These are phyloP conservation scores for Cheilosia pagana DNA, from an alignment of 2,888 invertebrate genomes.

Conservation along the genomic window DNA sequence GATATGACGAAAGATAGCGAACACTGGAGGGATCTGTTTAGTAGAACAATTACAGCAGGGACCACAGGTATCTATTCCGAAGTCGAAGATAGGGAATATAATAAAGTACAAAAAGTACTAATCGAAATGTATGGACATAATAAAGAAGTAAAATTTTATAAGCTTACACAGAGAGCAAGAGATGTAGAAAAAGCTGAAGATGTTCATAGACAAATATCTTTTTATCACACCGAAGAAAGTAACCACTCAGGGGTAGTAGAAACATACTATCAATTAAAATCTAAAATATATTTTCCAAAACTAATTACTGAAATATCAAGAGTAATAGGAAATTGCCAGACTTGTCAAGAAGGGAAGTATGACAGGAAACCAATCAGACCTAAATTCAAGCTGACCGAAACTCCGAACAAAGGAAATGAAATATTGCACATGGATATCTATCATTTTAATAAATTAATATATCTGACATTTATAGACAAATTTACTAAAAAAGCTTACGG, in stretches of 20 bases:
- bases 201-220: constrained; percentile 3
- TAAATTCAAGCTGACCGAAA: constrained; percentile 4
- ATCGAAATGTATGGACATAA: constrained; percentile 5
- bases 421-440: constrained; percentile 23
- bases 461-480: constrained; percentile 14
- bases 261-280: constrained; percentile 11
- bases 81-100: constrained; percentile 1
- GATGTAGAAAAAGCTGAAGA: constrained; percentile 10
- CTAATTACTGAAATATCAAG: not conserved
- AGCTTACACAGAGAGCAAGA: not conserved
- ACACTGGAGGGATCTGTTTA: constrained; percentile 4
- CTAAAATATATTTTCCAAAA: constrained; percentile 24
- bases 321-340: constrained; percentile 22
- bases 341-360: constrained; percentile 24
- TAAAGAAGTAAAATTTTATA: constrained; percentile 7
- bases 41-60: not conserved
- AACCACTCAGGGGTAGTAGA: constrained; percentile 20
- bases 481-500: constrained; percentile 15
- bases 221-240: constrained; percentile 17
- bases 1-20: too few species aligned
- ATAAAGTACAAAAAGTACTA: constrained; percentile 6
- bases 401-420: constrained; percentile 18
- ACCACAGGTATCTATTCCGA: not conserved
- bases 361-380: constrained; percentile 6
- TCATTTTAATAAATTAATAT: constrained; percentile 14